These are phyloP conservation scores for Drosophila ohnishii DNA, from an alignment of 1,140 invertebrate genomes.

Conservation along the genomic window DNA sequence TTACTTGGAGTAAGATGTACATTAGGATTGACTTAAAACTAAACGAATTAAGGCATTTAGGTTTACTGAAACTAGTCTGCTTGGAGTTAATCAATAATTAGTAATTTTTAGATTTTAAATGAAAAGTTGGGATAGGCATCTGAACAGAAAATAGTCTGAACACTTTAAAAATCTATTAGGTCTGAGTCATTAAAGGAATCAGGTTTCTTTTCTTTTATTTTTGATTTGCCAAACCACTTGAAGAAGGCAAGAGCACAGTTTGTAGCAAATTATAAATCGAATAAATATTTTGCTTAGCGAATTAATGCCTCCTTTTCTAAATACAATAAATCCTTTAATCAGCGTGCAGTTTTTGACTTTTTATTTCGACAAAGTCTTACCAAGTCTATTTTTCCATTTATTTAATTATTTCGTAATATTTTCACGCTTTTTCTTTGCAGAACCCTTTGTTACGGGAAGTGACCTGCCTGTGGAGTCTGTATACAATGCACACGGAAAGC, in stretches of 20 bases:
- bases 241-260: background rate
- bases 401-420: slow-evolving; percentile 2
- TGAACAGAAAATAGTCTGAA: background rate
- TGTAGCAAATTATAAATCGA: background rate
- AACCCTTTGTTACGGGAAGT: background rate
- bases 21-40: background rate
- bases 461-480: slow-evolving; percentile 30
- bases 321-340: slow-evolving; percentile 2
- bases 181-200: background rate
- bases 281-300: background rate
- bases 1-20: background rate
- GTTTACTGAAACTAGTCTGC: background rate
- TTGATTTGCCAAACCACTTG: background rate
- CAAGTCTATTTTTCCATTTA: no score
- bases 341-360: slow-evolving; percentile 3
- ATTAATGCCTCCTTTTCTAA: background rate
- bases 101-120: background rate
- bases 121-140: background rate
- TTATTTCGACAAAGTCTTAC: slow-evolving; percentile 1
- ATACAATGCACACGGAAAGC: slow-evolving; percentile 18
- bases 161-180: background rate
- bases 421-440: slow-evolving; percentile 32
- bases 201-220: background rate
- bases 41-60: background rate
- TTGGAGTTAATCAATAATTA: background rate